phyloP scores from a whole-genome alignment of 2,888 invertebrate species.

The Rapana venosa region DNA sequence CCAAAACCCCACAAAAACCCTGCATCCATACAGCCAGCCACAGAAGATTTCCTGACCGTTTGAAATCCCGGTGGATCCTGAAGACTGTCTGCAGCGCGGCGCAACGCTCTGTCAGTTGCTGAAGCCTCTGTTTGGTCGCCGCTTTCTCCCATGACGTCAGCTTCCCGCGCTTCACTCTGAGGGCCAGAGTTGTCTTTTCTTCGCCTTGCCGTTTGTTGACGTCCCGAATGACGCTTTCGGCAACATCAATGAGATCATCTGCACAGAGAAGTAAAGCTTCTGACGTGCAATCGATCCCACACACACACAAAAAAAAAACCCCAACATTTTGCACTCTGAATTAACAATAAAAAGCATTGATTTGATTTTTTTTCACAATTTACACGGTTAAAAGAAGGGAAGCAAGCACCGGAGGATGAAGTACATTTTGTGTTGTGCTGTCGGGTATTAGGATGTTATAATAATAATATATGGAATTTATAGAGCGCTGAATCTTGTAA shows the following conservation, averaged over 20 bases:
- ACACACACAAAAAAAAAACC: no score
- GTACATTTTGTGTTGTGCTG: no score
- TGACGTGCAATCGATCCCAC: no score
- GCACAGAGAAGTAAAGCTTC: no score
- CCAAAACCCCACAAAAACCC: background rate
- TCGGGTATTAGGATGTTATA: no score
- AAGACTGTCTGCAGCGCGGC: background rate
- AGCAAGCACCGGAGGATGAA: no score
- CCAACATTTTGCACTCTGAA: no score
- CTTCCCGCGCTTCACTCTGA: conserved; percentile 1
- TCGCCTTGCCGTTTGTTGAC: conserved; percentile 13
- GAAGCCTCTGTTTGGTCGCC: conserved; percentile 13
- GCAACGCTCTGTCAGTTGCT: conserved; percentile 5
- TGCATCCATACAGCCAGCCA: background rate
- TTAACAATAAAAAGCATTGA: no score
- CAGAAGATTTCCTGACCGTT: background rate
- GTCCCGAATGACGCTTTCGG: background rate
- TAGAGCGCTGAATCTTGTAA: no score
- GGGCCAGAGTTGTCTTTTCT: conserved; percentile 10
- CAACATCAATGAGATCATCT: background rate
- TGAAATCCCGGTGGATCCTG: background rate
- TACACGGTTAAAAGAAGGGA: no score
- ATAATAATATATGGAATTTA: no score
- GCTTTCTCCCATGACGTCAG: conserved; percentile 9
- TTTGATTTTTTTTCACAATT: no score